Base-by-base conservation (phyloP, 2,888 invertebrate species). In the Phanerotoma sp. region DNA sequence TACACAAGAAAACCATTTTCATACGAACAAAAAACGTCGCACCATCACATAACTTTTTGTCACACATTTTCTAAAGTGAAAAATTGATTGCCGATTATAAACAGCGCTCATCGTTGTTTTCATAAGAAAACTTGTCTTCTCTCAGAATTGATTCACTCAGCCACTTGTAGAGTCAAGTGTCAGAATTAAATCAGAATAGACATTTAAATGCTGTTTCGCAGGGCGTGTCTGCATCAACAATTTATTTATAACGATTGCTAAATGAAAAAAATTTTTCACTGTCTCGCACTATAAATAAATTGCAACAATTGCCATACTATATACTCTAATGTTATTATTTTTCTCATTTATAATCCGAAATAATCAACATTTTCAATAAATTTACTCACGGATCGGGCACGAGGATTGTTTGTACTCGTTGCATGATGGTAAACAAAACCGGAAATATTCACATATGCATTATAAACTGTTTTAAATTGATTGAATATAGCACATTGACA, bases 381-480 rank as follows among this genome's bases (percentile, higher is more conserved):
- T 48, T 15, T 60, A 65, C 66, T 67, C 59, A 65, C 66, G 54
- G 45, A 44, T 66, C 60, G 35, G 60, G 58, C 37, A 47, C 42
- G 40, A 53, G 46, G 46, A 57, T 56, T 18, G 52, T 56, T 45
- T 51, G 57, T 3, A 53, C 38, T n/a, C 56, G 51, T 30, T 59
- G 61, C 62, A 63, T 63, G 25, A 50, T 61, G n/a, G 30, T 32
- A 30, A 50, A 25, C 10, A 46, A 16, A 13, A 40, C 13, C 11
- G 28, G 6, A 15, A 13, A 13, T n/a, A 32, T 20, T 46, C 33
- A 46, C 30, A 32, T 18, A 33, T 18, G 10, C 11, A 20, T 13
- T n/a, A n/a, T n/a, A n/a, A 11, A 30, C 3, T 41, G 4, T 50
- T 41, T 45, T 35, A 18, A 30, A 28, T 20, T 44, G 18, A 16